phyloP scores from a whole-genome alignment of 2,113 vertebrate species.

The Tachuris rubrigastra region DNA sequence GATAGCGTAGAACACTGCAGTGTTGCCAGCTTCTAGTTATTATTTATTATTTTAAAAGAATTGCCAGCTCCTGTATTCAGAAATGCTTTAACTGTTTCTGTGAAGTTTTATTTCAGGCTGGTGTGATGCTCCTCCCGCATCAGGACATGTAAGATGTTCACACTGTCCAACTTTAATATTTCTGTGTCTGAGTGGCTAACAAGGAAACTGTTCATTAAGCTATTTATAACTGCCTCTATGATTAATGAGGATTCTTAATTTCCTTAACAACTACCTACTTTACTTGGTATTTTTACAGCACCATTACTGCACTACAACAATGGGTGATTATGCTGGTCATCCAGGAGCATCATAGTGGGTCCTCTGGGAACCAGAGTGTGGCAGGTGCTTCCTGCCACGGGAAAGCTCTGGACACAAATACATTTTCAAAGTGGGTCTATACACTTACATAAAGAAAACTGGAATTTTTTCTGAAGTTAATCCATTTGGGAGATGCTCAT shows the following conservation, averaged over 20 bases:
- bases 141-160: neutral
- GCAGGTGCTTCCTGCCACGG: neutral
- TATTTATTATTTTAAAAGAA: neutral
- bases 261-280: neutral
- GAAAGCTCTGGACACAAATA: neutral
- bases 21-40: neutral
- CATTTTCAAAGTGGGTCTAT: neutral
- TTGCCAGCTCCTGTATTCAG: neutral
- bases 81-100: neutral
- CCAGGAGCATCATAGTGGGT: neutral
- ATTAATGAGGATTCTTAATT: neutral
- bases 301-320: neutral
- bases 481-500: neutral
- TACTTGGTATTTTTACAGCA: neutral
- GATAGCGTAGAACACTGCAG: neutral
- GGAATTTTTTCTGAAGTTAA: neutral
- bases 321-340: neutral
- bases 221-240: neutral
- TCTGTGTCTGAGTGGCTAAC: neutral
- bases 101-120: neutral
- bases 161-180: neutral
- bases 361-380: neutral
- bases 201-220: neutral
- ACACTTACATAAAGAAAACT: neutral
- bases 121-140: neutral